Conservation (phyloP, 1,140 invertebrate genomes). For the Rhagoletis pomonella region DNA sequence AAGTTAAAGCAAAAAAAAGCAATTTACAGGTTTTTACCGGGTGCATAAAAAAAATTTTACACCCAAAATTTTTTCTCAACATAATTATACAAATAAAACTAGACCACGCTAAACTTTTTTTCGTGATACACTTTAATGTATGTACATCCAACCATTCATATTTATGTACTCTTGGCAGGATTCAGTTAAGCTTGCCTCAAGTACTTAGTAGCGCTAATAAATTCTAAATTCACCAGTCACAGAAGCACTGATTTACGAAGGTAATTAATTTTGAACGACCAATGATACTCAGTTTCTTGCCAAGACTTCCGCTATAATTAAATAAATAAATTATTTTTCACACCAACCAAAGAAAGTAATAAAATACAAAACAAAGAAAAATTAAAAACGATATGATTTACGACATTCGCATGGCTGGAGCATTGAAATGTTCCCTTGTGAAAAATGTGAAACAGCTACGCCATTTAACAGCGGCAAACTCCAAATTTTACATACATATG, state of each 20-base stretch:
- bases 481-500: not conserved
- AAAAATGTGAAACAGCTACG: not conserved
- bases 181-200: not conserved
- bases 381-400: constrained; percentile 36
- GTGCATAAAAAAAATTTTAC: too few species aligned
- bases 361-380: constrained; percentile 14
- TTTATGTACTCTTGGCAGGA: too few species aligned
- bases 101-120: not conserved
- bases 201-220: not conserved
- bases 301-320: constrained; percentile 47
- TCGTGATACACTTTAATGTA: too few species aligned
- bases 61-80: too few species aligned
- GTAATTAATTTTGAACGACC: constrained; percentile 20
- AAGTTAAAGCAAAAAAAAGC: too few species aligned
- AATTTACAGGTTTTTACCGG: too few species aligned
- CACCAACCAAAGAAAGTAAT: constrained; percentile 21
- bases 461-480: not conserved
- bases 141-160: too few species aligned
- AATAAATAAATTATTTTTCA: constrained; percentile 29
- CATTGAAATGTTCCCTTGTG: not conserved
- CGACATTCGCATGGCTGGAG: not conserved
- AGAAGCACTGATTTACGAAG: not conserved
- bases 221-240: not conserved
- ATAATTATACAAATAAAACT: too few species aligned
- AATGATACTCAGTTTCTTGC: constrained; percentile 12